Conservation (phyloP, 2,797 vertebrate species). For the Denticeps clupeoides region DNA sequence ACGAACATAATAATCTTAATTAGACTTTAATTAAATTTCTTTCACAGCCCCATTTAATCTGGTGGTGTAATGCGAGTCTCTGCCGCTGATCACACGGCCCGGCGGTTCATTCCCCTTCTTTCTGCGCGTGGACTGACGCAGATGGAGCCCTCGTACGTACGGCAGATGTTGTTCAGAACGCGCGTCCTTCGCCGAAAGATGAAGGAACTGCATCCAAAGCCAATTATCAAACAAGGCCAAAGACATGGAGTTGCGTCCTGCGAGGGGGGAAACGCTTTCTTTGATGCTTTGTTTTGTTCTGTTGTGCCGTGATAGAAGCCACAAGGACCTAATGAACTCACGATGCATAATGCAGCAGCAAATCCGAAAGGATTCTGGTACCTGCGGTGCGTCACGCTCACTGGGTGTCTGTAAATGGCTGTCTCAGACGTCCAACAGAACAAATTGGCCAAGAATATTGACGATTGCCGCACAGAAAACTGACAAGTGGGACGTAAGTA, state of each 20-base stretch:
- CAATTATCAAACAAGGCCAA: constrained; percentile 19
- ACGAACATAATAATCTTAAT: constrained; percentile 35
- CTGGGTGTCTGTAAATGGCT: no score
- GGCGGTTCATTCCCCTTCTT: neutral
- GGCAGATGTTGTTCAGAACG: neutral
- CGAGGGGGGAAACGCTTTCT: neutral
- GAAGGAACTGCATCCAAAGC: neutral
- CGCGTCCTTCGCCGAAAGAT: constrained; percentile 17
- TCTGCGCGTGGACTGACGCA: no score
- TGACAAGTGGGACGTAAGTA: no score
- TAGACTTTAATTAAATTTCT: constrained; percentile 36
- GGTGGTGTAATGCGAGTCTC: constrained; percentile 15
- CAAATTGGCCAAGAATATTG: no score
- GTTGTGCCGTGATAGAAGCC: no score
- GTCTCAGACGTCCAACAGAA: no score
- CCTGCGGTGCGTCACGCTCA: no score
- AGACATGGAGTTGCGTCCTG: constrained; percentile 8
- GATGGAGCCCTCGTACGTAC: constrained; percentile 5
- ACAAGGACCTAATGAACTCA: no score
- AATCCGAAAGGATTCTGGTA: no score
- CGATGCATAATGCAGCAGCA: no score
- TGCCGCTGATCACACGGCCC: neutral
- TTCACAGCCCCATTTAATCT: constrained; percentile 26
- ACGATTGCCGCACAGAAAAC: no score
- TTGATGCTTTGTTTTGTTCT: constrained; percentile 13